Evolutionary conservation across 2,888 invertebrate species (phyloP).

Genomic region (Brenthis daphne): DNA sequence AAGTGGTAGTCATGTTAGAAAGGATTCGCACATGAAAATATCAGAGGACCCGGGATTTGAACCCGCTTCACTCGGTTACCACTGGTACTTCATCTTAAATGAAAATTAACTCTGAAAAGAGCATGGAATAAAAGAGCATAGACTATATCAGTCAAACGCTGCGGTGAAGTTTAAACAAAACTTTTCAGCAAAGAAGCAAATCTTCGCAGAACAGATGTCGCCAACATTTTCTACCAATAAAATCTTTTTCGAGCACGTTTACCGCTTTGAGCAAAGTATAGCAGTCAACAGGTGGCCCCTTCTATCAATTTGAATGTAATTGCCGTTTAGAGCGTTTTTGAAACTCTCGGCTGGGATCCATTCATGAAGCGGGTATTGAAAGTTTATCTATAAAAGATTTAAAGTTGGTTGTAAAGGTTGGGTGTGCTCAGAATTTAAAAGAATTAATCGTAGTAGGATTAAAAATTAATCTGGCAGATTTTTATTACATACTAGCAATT

Average conservation of each 20-base stretch:
- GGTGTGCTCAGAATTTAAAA: slow-evolving; percentile 22
- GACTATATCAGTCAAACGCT: slow-evolving; percentile 2
- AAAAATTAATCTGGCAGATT: neutral
- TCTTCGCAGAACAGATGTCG: slow-evolving; percentile 68
- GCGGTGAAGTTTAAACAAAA: slow-evolving; percentile 53
- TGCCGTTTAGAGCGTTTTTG: slow-evolving; percentile 57
- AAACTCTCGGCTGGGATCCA: slow-evolving; percentile 37
- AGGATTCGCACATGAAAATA: too few species aligned
- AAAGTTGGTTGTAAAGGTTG: slow-evolving; percentile 16
- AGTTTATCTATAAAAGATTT: slow-evolving; percentile 33
- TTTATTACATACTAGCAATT: neutral
- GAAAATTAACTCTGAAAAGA: slow-evolving; percentile 27
- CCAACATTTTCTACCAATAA: slow-evolving; percentile 67
- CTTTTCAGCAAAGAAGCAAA: slow-evolving; percentile 59
- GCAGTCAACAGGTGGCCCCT: slow-evolving; percentile 73
- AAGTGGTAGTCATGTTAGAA: too few species aligned
- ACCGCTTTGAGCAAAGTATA: slow-evolving; percentile 47
- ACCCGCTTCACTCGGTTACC: too few species aligned
- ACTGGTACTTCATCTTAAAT: neutral
- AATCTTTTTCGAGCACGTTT: slow-evolving; percentile 69
- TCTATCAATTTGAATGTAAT: slow-evolving; percentile 74
- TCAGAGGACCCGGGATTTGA: too few species aligned
- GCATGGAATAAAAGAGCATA: slow-evolving; percentile 25
- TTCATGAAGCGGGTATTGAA: slow-evolving; percentile 39
- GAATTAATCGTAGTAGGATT: neutral